Conservation (phyloP, 2,113 vertebrate species). For the Nerophis lumbriciformis region DNA sequence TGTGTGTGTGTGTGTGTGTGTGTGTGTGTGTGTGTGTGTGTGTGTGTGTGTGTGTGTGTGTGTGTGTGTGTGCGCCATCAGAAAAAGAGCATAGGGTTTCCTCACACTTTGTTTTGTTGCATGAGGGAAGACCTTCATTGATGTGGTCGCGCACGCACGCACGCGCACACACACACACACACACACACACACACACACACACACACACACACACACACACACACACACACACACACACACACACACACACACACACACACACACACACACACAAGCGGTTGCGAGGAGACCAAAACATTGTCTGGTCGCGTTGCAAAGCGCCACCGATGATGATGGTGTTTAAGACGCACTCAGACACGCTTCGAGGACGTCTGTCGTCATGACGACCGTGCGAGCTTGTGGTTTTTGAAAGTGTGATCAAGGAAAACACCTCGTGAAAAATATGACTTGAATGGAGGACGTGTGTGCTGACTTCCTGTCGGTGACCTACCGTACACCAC, state of each 20-base stretch:
- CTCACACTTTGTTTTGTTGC: slow-evolving; percentile 45
- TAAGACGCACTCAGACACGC: neutral
- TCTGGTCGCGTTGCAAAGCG: slow-evolving; percentile 45
- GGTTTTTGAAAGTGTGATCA: neutral
- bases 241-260: slow-evolving; percentile 26
- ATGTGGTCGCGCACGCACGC: slow-evolving; percentile 19
- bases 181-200: slow-evolving; percentile 25
- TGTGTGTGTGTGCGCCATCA: slow-evolving; percentile 32
- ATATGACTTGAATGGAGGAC: too few species aligned
- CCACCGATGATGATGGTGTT: slow-evolving; percentile 9
- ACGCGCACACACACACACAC: slow-evolving; percentile 17
- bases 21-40: neutral
- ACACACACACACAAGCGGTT: neutral
- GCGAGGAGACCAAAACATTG: slow-evolving; percentile 46
- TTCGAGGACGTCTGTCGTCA: slow-evolving; percentile 14
- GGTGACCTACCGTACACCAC: too few species aligned
- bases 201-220: slow-evolving; percentile 13
- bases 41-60: too few species aligned
- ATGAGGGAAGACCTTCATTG: slow-evolving; percentile 44
- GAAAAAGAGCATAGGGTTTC: slow-evolving; percentile 58
- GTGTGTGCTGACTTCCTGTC: too few species aligned
- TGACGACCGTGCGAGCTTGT: slow-evolving; percentile 12
- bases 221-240: slow-evolving; percentile 23
- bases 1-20: neutral
- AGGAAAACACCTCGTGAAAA: too few species aligned